Evolutionary conservation across 2,888 invertebrate species (phyloP).

Genomic region (Archips crataeganus): DNA sequence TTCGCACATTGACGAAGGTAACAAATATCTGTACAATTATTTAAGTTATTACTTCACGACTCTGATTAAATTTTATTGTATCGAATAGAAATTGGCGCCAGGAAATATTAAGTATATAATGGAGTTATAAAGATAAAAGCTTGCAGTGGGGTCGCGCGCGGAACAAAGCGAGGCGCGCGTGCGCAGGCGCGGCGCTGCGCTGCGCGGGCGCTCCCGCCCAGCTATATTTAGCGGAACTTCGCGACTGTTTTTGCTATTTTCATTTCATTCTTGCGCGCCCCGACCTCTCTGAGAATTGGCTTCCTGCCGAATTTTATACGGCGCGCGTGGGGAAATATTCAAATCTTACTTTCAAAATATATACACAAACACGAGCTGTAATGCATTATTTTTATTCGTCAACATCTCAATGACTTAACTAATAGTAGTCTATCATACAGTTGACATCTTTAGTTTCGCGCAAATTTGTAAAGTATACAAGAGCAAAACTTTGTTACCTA

Average conservation of each 20-base stretch:
- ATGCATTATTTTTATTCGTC: background rate
- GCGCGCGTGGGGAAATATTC: constrained; percentile 28
- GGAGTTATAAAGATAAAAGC: constrained; percentile 14
- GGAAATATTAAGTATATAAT: constrained; percentile 2
- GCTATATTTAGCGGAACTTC: constrained; percentile 83
- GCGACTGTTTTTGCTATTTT: constrained; percentile 85
- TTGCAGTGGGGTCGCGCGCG: constrained; percentile 19
- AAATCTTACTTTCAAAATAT: constrained; percentile 20
- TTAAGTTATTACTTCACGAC: constrained; percentile 14
- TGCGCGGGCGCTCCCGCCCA: constrained; percentile 62
- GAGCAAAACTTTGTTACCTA: background rate
- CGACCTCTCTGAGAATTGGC: constrained; percentile 71
- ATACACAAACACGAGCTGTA: constrained; percentile 8
- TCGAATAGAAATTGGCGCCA: background rate
- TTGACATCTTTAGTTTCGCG: background rate
- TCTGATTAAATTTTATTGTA: constrained; percentile 36
- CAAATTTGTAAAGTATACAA: background rate
- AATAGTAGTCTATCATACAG: background rate
- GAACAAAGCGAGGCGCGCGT: constrained; percentile 67
- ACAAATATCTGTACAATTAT: constrained; percentile 3
- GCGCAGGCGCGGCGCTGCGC: constrained; percentile 53
- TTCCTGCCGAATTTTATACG: constrained; percentile 57
- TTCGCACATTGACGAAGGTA: constrained; percentile 45
- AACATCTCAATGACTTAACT: constrained; percentile 1
- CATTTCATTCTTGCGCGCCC: constrained; percentile 77